Conservation (phyloP, 1,140 invertebrate genomes). For the Trichonephila clavipes region DNA sequence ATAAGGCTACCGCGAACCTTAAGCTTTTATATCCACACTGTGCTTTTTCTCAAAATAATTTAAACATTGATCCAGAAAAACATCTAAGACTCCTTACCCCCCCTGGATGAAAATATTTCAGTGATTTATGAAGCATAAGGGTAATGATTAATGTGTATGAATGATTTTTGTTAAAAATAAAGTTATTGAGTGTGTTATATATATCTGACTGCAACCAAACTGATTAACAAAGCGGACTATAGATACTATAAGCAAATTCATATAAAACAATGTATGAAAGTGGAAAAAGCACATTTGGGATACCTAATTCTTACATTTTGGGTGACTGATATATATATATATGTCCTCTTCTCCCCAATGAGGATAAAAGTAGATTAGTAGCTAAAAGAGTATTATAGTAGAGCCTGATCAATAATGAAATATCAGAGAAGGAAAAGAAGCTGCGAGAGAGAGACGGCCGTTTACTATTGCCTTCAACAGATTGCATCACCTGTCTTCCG, state of each 20-base stretch:
- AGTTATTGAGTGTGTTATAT: too few relatives aligned
- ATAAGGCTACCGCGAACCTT: too few relatives aligned
- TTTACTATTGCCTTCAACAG: slow-evolving; percentile 3
- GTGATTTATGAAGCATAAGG: too few relatives aligned
- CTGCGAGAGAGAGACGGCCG: neutral
- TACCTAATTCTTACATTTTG: neutral
- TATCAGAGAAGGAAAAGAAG: neutral
- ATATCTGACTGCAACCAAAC: neutral
- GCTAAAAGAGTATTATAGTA: neutral
- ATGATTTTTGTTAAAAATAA: too few relatives aligned
- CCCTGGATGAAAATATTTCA: too few relatives aligned
- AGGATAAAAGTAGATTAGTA: neutral
- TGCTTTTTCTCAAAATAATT: too few relatives aligned
- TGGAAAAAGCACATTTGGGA: neutral
- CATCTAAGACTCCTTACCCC: too few relatives aligned
- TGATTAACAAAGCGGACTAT: neutral
- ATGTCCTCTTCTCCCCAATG: neutral
- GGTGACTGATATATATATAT: neutral
- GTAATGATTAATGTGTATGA: too few relatives aligned
- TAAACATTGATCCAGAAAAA: too few relatives aligned
- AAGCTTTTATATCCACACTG: too few relatives aligned
- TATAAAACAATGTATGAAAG: neutral
- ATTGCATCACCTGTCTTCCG: slow-evolving; percentile 48
- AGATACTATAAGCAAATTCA: neutral
- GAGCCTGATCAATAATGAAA: neutral